A percentile compares a stretch with the other conserved stretches of the same genome.
phyloP scores from a whole-genome alignment of 2,888 invertebrate genomes.

The Catocala sponsa region DNA sequence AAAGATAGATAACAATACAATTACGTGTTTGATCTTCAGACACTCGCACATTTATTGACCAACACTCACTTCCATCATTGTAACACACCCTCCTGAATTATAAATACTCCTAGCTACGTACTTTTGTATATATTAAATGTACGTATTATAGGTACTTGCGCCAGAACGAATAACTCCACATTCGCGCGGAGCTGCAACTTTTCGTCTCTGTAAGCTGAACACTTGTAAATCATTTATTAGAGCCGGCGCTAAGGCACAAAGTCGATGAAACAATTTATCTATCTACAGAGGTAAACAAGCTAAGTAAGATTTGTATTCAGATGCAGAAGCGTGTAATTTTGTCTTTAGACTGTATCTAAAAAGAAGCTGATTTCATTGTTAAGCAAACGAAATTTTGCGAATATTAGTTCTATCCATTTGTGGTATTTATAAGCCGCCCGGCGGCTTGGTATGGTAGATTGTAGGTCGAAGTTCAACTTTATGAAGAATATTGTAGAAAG shows the following conservation, averaged over 20 bases:
- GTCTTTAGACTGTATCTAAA: too few relatives aligned
- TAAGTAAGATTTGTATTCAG: slow-evolving; percentile 40
- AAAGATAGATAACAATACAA: too few relatives aligned
- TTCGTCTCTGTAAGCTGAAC: slow-evolving; percentile 19
- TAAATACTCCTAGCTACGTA: not conserved
- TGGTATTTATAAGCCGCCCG: too few relatives aligned
- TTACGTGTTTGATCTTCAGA: too few relatives aligned
- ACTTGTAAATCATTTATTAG: slow-evolving; percentile 41
- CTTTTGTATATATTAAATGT: too few relatives aligned
- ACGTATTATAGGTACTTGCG: too few relatives aligned
- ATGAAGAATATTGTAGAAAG: too few relatives aligned
- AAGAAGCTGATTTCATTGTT: slow-evolving; percentile 9
- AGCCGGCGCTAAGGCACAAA: slow-evolving; percentile 24
- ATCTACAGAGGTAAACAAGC: slow-evolving; percentile 30
- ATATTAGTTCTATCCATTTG: too few relatives aligned
- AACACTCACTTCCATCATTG: slow-evolving; percentile 9
- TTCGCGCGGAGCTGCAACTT: slow-evolving; percentile 1
- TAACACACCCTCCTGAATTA: slow-evolving; percentile 10
- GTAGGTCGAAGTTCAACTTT: too few relatives aligned
- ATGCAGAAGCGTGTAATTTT: slow-evolving; percentile 27
- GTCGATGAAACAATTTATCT: slow-evolving; percentile 48
- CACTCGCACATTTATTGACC: slow-evolving; percentile 1
- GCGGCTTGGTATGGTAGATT: too few relatives aligned
- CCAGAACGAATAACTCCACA: not conserved
- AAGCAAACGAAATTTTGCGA: too few relatives aligned